Evolutionary conservation across 2,888 invertebrate genomes (phyloP), one percentile per base, ranked within the genome.

Genomic region (Pristionchus maxplancki): DNA sequence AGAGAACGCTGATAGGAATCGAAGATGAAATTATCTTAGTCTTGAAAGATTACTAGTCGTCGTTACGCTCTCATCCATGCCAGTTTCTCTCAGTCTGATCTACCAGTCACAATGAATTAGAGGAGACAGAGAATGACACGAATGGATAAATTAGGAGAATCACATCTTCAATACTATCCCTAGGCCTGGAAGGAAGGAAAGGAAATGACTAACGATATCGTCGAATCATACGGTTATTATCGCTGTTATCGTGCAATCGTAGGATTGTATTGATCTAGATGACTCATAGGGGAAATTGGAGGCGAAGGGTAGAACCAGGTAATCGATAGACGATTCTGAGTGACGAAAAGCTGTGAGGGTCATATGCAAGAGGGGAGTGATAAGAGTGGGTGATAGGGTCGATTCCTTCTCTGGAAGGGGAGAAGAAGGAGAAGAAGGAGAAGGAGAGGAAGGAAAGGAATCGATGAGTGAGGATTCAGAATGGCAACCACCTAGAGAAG

Each of bases 391-490:
- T 31, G 64, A 67, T 67, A 17, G 31, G 64, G 31, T 31, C 28
- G 64, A 67, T 28, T 15, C 64, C 34, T 67, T 15, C 58, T 9
- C 9, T n/a, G n/a, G n/a, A n/a, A 58, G n/a, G 24, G 58, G n/a
- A 24, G 9, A 6, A n/a, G 67, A 58, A 58, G 31, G n/a, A n/a
- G n/a, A n/a, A n/a, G n/a, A 58, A 40, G 40, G 40, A 40, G 74
- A 74, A 74, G 74, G 40, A 40, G 37, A 74, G 40, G 37, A 74
- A 40, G 40, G 40, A 74, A 74, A 74, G 37, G 74, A 74, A 74
- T 37, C 74, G 74, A 74, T 74, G 74, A 40, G 37, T 74, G 64
- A 67, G 64, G 64, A 67, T 67, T 67, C 15, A 67, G 64, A 67
- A 67, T 67, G 64, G 64, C 64, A 67, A 67, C 64, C 64, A 67